phyloP scores from a whole-genome alignment of 1,140 invertebrate species.

The Ips nitidus region DNA sequence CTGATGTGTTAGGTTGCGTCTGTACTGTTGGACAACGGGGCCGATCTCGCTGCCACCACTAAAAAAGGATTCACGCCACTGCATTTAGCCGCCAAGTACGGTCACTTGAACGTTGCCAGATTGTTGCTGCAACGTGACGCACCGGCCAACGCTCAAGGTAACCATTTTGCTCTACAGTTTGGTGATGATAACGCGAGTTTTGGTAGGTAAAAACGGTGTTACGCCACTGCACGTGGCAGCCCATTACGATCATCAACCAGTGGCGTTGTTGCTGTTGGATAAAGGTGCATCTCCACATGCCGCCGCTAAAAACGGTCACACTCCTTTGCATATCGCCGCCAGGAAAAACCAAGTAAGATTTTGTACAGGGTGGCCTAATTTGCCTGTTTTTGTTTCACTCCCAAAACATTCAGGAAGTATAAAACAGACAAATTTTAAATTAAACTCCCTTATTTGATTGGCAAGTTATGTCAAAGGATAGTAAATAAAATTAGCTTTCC shows the following conservation, averaged over 20 bases:
- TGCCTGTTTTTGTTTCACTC: too few relatives aligned
- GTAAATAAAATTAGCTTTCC: too few relatives aligned
- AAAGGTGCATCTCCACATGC: slow-evolving; percentile 94
- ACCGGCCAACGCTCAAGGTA: slow-evolving; percentile 88
- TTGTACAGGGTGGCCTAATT: neutral
- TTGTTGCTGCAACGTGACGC: slow-evolving; percentile 85
- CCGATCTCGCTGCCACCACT: slow-evolving; percentile 85
- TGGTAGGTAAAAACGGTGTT: slow-evolving; percentile 82
- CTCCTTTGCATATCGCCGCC: slow-evolving; percentile 96
- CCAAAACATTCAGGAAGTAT: too few relatives aligned
- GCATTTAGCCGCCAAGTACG: slow-evolving; percentile 97
- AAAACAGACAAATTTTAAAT: too few relatives aligned
- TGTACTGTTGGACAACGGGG: slow-evolving; percentile 90
- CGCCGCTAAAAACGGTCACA: slow-evolving; percentile 97
- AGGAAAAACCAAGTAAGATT: slow-evolving; percentile 90
- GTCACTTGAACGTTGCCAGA: slow-evolving; percentile 88
- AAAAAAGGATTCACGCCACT: slow-evolving; percentile 98
- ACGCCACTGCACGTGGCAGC: slow-evolving; percentile 97
- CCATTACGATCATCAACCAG: slow-evolving; percentile 95
- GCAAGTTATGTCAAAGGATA: too few relatives aligned
- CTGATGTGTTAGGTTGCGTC: slow-evolving; percentile 66
- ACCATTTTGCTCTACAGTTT: slow-evolving; percentile 2
- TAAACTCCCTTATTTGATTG: too few relatives aligned
- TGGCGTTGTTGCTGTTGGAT: slow-evolving; percentile 87
- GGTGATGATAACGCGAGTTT: neutral